Evolutionary conservation across 2,113 vertebrate genomes (phyloP).

Genomic region (Pholis gunnellus): DNA sequence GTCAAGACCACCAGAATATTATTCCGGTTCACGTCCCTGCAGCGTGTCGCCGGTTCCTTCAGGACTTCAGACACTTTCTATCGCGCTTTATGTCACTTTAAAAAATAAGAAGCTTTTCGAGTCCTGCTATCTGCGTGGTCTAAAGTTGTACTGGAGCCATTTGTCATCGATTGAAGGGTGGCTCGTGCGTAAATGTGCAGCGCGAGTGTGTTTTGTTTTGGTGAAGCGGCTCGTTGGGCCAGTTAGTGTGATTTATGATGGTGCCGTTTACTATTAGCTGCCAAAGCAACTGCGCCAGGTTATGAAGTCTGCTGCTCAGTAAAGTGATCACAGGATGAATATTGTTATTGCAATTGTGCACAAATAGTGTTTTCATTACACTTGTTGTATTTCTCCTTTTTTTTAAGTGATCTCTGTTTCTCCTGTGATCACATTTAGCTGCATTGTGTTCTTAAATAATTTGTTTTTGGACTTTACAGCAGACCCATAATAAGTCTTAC

Average conservation of each 20-base stretch:
- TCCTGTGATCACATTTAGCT: background rate
- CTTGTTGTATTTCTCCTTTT: background rate
- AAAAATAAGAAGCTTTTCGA: background rate
- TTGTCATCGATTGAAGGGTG: background rate
- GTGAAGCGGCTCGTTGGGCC: background rate
- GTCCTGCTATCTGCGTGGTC: too few relatives aligned
- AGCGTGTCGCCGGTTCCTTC: background rate
- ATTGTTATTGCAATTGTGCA: background rate
- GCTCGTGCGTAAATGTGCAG: conserved; percentile 53
- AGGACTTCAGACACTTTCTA: background rate
- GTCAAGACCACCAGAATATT: background rate
- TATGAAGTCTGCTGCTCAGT: background rate
- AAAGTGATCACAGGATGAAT: background rate
- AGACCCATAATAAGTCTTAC: background rate
- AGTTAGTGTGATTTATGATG: background rate
- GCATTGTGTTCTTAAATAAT: background rate
- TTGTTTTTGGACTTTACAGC: background rate
- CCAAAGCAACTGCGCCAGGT: background rate
- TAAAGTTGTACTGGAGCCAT: background rate
- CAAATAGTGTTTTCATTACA: background rate
- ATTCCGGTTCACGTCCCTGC: background rate
- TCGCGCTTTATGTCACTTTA: too few relatives aligned
- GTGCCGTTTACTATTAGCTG: background rate
- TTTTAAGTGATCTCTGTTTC: background rate
- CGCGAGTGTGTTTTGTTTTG: conserved; percentile 19